Conservation (phyloP, 2,797 vertebrate genomes). For the Tauraco hartlaubi region DNA sequence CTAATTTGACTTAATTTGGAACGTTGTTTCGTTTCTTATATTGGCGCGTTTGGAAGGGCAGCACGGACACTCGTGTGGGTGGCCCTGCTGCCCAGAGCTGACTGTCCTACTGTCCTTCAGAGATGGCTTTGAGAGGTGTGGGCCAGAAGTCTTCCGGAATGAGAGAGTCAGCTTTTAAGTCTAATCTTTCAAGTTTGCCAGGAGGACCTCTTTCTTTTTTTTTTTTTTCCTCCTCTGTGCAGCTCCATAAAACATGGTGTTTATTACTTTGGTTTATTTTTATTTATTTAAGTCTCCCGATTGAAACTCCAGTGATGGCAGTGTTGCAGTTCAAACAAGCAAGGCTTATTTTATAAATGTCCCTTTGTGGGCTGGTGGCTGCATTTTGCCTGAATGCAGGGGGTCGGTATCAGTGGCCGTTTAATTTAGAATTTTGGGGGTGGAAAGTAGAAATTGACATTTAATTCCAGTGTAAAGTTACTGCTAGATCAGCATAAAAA, state of each 20-base stretch:
- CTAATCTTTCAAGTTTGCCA: constrained; percentile 60
- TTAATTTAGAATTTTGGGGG: constrained; percentile 61
- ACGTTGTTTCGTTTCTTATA: background rate
- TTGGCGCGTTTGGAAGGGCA: background rate
- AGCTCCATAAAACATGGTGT: constrained; percentile 80
- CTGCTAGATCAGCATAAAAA: constrained; percentile 40
- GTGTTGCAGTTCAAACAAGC: constrained; percentile 75
- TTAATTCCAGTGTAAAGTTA: constrained; percentile 70
- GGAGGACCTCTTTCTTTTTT: background rate
- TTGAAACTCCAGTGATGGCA: constrained; percentile 71
- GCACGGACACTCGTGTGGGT: background rate
- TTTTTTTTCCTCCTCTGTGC: background rate
- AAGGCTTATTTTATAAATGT: constrained; percentile 78
- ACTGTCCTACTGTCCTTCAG: constrained; percentile 10
- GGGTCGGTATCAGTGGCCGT: constrained; percentile 25
- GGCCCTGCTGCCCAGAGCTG: background rate
- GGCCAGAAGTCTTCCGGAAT: constrained; percentile 41
- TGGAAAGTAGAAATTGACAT: constrained; percentile 57
- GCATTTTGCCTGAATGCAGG: constrained; percentile 55
- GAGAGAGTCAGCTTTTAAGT: constrained; percentile 13
- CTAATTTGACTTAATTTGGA: background rate
- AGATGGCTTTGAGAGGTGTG: constrained; percentile 16
- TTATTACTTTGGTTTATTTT: constrained; percentile 83
- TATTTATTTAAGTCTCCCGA: constrained; percentile 78
- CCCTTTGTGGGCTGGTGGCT: constrained; percentile 69